Percentiles rank a stretch among this genome's conserved stretches.
phyloP scores from a whole-genome alignment of 2,888 invertebrate species.

The Anthophora plumipes region DNA sequence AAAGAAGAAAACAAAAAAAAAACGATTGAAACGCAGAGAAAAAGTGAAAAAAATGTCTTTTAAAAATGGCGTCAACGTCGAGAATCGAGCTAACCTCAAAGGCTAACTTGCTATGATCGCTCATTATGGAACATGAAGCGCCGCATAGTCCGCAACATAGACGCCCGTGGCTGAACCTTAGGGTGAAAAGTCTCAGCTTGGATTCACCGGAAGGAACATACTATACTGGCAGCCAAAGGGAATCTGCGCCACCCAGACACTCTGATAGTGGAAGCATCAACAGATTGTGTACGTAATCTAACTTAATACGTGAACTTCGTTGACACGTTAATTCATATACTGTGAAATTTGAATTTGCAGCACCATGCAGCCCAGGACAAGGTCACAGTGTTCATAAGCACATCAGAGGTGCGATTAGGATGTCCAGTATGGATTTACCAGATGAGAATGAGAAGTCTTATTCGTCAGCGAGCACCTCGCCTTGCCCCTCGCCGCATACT shows the following conservation, averaged over 20 bases:
- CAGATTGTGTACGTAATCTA: constrained; percentile 79
- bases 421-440: constrained; percentile 97
- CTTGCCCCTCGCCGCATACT: constrained; percentile 93
- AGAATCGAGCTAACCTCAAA: constrained; percentile 49
- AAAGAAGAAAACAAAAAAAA: background rate
- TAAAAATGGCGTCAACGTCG: constrained; percentile 60
- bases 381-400: constrained; percentile 86
- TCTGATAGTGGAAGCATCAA: constrained; percentile 83
- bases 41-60: constrained; percentile 5
- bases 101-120: constrained; percentile 69
- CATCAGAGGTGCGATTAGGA: constrained; percentile 92
- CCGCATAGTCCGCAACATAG: constrained; percentile 95
- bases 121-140: constrained; percentile 87
- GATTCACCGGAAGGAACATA: constrained; percentile 96
- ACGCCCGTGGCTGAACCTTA: constrained; percentile 97
- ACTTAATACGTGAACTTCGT: background rate
- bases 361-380: constrained; percentile 96
- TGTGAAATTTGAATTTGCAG: constrained; percentile 85
- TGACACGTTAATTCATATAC: background rate
- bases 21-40: background rate
- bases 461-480: constrained; percentile 96
- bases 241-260: constrained; percentile 81
- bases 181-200: constrained; percentile 99
- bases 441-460: constrained; percentile 95
- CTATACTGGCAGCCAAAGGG: constrained; percentile 78